Percentiles rank a stretch among this genome's conserved stretches.
Evolutionary conservation across 2,888 invertebrate genomes (phyloP).

Genomic region (Acleris cristana): DNA sequence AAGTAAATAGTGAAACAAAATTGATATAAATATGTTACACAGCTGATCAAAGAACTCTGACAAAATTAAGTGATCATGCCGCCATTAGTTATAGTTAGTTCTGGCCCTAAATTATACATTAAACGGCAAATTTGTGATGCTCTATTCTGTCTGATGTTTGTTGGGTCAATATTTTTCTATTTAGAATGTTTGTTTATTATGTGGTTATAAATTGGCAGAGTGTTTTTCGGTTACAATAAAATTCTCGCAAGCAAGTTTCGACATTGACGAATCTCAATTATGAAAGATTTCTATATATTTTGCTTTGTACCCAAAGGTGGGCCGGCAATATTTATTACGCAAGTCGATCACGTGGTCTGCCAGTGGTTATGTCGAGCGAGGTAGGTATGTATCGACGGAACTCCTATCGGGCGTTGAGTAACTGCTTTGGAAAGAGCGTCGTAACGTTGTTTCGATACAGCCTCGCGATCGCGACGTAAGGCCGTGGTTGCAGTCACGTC

Average conservation of each 20-base stretch:
- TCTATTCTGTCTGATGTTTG: no score
- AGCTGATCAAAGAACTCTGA: background rate
- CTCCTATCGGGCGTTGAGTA: conserved; percentile 79
- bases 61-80: no score
- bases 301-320: conserved; percentile 73
- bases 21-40: no score
- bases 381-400: conserved; percentile 76
- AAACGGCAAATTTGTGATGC: no score
- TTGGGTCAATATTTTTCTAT: no score
- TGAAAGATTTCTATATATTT: conserved; percentile 74
- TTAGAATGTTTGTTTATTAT: no score
- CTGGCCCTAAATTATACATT: no score
- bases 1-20: no score
- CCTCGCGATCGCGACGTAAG: conserved; percentile 82
- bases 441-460: conserved; percentile 83
- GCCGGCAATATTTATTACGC: conserved; percentile 73
- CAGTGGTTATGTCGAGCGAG: conserved; percentile 67
- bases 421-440: conserved; percentile 79
- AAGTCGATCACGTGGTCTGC: conserved; percentile 75
- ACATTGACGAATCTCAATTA: conserved; percentile 67
- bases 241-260: conserved; percentile 65
- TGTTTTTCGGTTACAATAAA: conserved; percentile 31
- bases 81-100: no score
- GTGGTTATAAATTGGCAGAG: conserved; percentile 3
- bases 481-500: conserved; percentile 82